Conservation (phyloP, 1,140 invertebrate genomes). For the Andricus grossulariae region DNA sequence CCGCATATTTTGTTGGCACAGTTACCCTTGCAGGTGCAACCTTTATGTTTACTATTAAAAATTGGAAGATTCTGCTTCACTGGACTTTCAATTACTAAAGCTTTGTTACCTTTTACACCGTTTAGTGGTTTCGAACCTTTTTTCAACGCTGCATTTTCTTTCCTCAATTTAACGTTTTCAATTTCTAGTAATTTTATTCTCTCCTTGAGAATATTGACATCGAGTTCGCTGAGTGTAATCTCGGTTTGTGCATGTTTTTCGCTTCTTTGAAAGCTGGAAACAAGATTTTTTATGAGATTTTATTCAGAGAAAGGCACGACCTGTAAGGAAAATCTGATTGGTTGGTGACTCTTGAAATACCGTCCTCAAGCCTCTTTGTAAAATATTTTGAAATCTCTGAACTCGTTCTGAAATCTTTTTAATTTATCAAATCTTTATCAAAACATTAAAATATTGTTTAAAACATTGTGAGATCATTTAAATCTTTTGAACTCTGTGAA, state of each 20-base stretch:
- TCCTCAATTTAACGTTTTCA: conserved; percentile 41
- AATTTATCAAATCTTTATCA: too few species aligned
- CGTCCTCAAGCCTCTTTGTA: too few species aligned
- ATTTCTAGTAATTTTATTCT: conserved; percentile 44
- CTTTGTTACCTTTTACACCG: neutral
- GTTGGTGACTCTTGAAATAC: too few species aligned
- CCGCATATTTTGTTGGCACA: conserved; percentile 56
- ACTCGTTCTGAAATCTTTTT: too few species aligned
- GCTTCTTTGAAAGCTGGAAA: too few species aligned
- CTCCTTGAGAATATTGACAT: conserved; percentile 41
- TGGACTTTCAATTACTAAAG: neutral
- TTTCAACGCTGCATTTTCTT: conserved; percentile 19
- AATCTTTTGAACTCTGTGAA: too few species aligned
- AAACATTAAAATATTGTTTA: too few species aligned
- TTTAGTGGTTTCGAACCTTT: neutral
- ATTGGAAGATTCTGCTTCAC: neutral
- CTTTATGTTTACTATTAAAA: conserved; percentile 33
- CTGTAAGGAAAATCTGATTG: too few species aligned
- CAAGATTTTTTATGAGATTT: too few species aligned
- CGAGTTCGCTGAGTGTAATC: neutral
- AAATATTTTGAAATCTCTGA: too few species aligned
- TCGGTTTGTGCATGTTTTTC: neutral
- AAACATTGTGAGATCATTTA: too few species aligned
- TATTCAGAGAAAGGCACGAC: too few species aligned
- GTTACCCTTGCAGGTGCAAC: conserved; percentile 55